Percentiles rank a stretch among this genome's conserved stretches.
These are phyloP conservation scores for Venustoraphidia nigricollis DNA, from an alignment of 2,888 invertebrate species.

Conservation along the genomic window DNA sequence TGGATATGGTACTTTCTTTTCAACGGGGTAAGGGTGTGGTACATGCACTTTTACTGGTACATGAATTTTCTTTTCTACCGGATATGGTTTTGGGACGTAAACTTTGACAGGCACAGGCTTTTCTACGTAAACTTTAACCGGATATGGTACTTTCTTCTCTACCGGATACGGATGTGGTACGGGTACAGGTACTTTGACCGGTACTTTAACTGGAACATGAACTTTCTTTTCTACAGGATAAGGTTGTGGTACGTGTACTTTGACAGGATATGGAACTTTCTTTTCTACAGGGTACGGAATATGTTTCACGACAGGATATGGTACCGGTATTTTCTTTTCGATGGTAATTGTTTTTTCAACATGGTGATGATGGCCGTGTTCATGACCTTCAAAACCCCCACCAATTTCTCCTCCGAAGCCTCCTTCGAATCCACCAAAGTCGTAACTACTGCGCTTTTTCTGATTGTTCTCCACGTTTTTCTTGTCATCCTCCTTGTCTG, in stretches of 20 bases:
- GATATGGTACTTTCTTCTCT: slow-evolving; percentile 1
- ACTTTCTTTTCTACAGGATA: slow-evolving; percentile 38
- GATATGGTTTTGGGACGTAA: not conserved
- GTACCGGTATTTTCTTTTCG: slow-evolving; percentile 54
- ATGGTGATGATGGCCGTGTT: slow-evolving; percentile 20
- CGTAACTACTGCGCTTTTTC: slow-evolving; percentile 20
- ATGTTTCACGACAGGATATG: slow-evolving; percentile 57
- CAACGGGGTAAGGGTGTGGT: not conserved
- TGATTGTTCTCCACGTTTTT: slow-evolving; percentile 21
- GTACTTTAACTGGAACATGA: slow-evolving; percentile 44
- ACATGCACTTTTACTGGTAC: slow-evolving; percentile 2
- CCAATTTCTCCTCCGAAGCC: slow-evolving; percentile 4
- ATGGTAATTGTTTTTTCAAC: slow-evolving; percentile 51
- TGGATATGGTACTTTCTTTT: slow-evolving; percentile 4
- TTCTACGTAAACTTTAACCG: not conserved
- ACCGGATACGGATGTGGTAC: slow-evolving; percentile 25
- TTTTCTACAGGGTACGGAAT: slow-evolving; percentile 52
- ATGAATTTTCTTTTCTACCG: slow-evolving; percentile 25
- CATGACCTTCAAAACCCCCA: slow-evolving; percentile 3
- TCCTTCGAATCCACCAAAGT: slow-evolving; percentile 22
- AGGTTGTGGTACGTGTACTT: slow-evolving; percentile 51
- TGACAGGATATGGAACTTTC: slow-evolving; percentile 39
- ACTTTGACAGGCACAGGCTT: slow-evolving; percentile 1
- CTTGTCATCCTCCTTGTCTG: slow-evolving; percentile 37
- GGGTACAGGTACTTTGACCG: slow-evolving; percentile 30